Evolutionary conservation across 2,888 invertebrate species (phyloP).

Genomic region (Neoitamus cyanurus): DNA sequence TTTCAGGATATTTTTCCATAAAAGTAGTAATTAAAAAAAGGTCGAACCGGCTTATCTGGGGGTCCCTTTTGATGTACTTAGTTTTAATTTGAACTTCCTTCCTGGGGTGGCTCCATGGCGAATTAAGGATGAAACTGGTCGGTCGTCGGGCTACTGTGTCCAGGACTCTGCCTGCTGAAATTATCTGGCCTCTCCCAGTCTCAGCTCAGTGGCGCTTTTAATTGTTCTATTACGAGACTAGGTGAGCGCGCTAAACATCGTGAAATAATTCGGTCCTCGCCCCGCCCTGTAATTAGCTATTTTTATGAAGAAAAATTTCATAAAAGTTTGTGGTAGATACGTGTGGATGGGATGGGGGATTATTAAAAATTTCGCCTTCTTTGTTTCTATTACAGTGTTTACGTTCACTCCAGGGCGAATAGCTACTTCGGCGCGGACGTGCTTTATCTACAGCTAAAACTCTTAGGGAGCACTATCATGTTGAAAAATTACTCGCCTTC

Average conservation of each 20-base stretch:
- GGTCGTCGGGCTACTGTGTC: neutral
- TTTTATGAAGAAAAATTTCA: constrained; percentile 11
- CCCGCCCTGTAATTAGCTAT: neutral
- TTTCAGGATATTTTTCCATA: constrained; percentile 23
- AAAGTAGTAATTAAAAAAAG: constrained; percentile 35
- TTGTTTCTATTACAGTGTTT: neutral
- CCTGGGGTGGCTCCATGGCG: neutral
- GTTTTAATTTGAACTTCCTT: constrained; percentile 33
- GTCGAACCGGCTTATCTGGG: constrained; percentile 9
- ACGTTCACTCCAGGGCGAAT: neutral
- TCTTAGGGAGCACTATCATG: neutral
- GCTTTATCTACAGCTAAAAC: neutral
- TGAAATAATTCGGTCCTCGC: constrained; percentile 9
- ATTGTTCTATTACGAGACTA: constrained; percentile 24
- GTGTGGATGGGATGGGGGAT: neutral
- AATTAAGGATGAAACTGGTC: neutral
- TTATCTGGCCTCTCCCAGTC: neutral
- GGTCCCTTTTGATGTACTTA: constrained; percentile 18
- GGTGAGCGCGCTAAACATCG: constrained; percentile 19
- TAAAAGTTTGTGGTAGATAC: constrained; percentile 2
- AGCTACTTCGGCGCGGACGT: neutral
- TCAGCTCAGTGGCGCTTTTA: neutral
- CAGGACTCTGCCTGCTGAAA: neutral
- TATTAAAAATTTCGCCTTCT: neutral
- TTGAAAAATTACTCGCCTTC: neutral